These are phyloP conservation scores for Trichoplusia ni DNA, from an alignment of 1,140 invertebrate species.

Conservation along the genomic window DNA sequence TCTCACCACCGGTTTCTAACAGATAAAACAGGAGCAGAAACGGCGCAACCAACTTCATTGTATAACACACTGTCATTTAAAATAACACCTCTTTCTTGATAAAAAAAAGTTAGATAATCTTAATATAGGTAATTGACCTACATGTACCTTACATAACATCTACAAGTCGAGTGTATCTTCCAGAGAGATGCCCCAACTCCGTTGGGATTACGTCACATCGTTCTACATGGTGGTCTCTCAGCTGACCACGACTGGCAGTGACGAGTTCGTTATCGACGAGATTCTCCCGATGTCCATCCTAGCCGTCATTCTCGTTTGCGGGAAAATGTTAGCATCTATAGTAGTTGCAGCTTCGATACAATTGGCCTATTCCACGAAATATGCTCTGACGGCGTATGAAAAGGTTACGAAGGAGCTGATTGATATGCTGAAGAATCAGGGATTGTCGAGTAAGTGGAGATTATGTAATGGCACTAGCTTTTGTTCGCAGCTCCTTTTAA, in stretches of 20 bases:
- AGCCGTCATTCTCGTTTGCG: constrained; percentile 54
- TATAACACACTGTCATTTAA: no score
- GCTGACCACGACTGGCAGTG: constrained; percentile 63
- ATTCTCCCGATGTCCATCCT: constrained; percentile 60
- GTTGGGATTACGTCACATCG: constrained; percentile 68
- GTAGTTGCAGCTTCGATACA: constrained; percentile 67
- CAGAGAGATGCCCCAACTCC: constrained; percentile 54
- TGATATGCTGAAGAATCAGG: constrained; percentile 71
- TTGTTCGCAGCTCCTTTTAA: no score
- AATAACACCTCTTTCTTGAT: no score
- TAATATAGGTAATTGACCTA: no score
- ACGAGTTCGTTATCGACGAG: constrained; percentile 62
- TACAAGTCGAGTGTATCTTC: no score
- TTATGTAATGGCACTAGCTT: neutral
- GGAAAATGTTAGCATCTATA: constrained; percentile 64
- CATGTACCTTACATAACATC: no score
- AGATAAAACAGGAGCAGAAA: no score
- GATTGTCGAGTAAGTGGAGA: constrained; percentile 60
- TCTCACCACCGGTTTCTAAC: no score
- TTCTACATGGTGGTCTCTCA: constrained; percentile 62
- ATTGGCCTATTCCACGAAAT: constrained; percentile 64
- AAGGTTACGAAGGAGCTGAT: constrained; percentile 61
- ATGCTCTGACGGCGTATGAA: constrained; percentile 68
- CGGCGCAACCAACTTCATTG: no score
- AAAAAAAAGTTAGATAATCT: no score